A percentile compares a stretch with the other conserved stretches of the same genome.
Conservation (phyloP, 2,888 invertebrate species). For the Diloba caeruleocephala region DNA sequence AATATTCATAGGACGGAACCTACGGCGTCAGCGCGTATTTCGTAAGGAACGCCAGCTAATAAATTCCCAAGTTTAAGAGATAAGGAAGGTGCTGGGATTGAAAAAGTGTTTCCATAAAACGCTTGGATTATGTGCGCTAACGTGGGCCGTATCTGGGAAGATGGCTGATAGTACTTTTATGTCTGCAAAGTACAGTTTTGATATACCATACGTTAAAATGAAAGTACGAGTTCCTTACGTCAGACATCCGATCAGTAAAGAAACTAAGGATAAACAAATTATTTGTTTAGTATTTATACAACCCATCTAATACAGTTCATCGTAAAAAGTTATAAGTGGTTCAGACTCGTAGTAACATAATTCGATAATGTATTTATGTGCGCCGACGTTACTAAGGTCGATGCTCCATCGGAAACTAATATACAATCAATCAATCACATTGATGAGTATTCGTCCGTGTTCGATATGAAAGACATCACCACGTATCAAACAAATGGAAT, state of each 20-base stretch:
- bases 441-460: slow-evolving; percentile 31
- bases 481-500: slow-evolving; percentile 19
- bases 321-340: slow-evolving; percentile 39
- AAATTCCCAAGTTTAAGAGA: slow-evolving; percentile 43
- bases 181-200: slow-evolving; percentile 3
- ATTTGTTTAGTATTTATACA: slow-evolving; percentile 35
- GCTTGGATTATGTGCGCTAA: slow-evolving; percentile 15
- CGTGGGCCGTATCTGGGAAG: slow-evolving; percentile 7
- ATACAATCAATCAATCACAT: slow-evolving; percentile 49
- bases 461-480: slow-evolving; percentile 48
- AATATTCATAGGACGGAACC: slow-evolving; percentile 51
- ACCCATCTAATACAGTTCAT: slow-evolving; percentile 34
- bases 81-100: slow-evolving; percentile 32
- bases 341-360: slow-evolving; percentile 31
- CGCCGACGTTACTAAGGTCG: slow-evolving; percentile 40
- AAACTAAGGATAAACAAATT: slow-evolving; percentile 23
- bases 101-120: slow-evolving; percentile 42
- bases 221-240: too few species aligned
- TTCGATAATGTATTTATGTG: slow-evolving; percentile 38
- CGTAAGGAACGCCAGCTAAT: slow-evolving; percentile 26
- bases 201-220: too few species aligned
- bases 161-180: slow-evolving; percentile 25
- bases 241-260: too few species aligned
- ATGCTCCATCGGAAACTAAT: slow-evolving; percentile 38
- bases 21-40: slow-evolving; percentile 33